Conservation (phyloP, 2,113 vertebrate genomes). For the Pimephales promelas region DNA sequence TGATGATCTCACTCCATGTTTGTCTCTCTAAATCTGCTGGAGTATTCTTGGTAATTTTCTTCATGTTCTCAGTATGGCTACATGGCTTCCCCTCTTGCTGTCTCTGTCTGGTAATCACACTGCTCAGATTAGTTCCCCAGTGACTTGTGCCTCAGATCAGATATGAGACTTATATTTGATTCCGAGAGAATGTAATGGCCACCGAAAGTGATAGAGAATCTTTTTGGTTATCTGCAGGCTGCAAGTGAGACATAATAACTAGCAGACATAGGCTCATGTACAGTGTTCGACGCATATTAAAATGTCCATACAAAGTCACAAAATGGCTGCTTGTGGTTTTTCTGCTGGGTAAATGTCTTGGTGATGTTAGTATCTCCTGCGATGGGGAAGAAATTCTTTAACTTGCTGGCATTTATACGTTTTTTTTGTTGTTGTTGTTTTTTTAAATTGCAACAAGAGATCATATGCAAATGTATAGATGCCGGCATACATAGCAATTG, state of each 20-base stretch:
- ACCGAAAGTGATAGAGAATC: conserved; percentile 20
- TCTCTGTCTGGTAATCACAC: conserved; percentile 40
- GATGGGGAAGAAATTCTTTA: neutral
- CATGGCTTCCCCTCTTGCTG: neutral
- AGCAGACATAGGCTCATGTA: neutral
- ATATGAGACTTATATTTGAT: conserved; percentile 29
- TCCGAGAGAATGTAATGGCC: conserved; percentile 23
- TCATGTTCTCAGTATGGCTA: conserved; percentile 31
- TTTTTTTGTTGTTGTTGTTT: neutral
- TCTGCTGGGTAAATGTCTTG: neutral
- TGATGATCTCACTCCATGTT: conserved; percentile 16
- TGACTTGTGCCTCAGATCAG: conserved; percentile 31
- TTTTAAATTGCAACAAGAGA: neutral
- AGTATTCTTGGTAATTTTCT: conserved; percentile 25
- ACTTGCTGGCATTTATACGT: neutral
- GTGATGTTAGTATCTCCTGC: neutral
- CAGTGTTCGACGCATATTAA: neutral
- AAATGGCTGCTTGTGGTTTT: neutral
- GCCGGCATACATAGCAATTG: neutral
- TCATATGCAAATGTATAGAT: neutral
- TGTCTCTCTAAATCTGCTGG: conserved; percentile 1
- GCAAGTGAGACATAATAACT: conserved; percentile 5
- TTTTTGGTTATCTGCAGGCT: neutral
- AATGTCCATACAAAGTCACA: neutral
- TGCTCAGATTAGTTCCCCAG: conserved; percentile 29